Percentiles rank a stretch among this genome's conserved stretches.
Conservation (phyloP, 1,140 invertebrate species). For the Drosophila fuyamai region DNA sequence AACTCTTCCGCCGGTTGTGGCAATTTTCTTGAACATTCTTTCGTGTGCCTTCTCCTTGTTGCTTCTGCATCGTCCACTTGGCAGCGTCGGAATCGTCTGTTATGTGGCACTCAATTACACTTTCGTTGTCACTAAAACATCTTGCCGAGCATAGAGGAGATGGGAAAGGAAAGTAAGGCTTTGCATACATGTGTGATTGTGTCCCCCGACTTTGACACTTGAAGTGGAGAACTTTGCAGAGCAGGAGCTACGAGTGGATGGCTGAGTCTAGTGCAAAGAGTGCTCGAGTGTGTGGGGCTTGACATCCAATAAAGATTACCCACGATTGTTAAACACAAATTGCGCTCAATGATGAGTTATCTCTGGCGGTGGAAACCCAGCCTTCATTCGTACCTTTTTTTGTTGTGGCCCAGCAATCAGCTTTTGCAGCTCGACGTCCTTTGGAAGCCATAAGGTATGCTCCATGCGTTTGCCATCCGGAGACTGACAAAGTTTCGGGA, state of each 20-base stretch:
- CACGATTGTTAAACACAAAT: conserved; percentile 82
- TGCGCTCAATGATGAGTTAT: conserved; percentile 78
- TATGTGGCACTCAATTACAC: conserved; percentile 81
- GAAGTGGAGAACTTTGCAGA: conserved; percentile 59
- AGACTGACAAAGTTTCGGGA: conserved; percentile 40
- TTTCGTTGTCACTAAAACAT: conserved; percentile 79
- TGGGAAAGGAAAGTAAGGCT: conserved; percentile 19
- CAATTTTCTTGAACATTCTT: conserved; percentile 44
- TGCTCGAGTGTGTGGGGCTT: conserved; percentile 34
- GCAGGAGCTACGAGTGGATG: background rate
- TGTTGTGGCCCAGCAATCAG: conserved; percentile 53
- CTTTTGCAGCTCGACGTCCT: conserved; percentile 35
- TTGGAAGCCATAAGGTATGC: conserved; percentile 42
- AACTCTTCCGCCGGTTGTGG: conserved; percentile 24
- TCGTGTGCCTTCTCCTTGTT: conserved; percentile 29
- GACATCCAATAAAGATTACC: conserved; percentile 82
- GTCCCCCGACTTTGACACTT: conserved; percentile 52
- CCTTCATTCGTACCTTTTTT: background rate
- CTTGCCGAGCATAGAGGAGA: conserved; percentile 36
- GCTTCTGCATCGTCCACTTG: conserved; percentile 55
- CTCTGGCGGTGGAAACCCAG: conserved; percentile 16
- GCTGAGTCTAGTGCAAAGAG: background rate
- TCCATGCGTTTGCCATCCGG: background rate
- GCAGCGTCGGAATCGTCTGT: conserved; percentile 71
- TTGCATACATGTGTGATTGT: conserved; percentile 53